A percentile compares a stretch with the other conserved stretches of the same genome.
Evolutionary conservation across 2,888 invertebrate species (phyloP).

Genomic region (Cacoxenus indagator): DNA sequence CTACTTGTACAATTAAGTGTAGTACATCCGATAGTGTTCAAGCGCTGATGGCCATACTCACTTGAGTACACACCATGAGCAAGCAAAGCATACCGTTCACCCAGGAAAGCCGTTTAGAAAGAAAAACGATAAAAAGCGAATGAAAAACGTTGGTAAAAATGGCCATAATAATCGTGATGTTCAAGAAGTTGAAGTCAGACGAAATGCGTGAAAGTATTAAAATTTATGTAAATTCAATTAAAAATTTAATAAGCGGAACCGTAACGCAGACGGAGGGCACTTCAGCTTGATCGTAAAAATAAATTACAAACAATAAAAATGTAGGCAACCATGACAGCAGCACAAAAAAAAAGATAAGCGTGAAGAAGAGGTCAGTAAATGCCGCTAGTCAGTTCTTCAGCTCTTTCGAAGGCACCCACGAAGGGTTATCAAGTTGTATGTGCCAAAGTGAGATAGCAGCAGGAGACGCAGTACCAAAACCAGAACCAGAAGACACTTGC

Average conservation of each 20-base stretch:
- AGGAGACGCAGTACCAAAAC: no score
- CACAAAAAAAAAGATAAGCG: neutral
- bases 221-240: conserved; percentile 65
- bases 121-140: neutral
- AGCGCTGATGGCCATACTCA: no score
- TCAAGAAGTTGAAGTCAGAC: conserved; percentile 5
- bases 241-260: conserved; percentile 62
- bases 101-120: conserved; percentile 1
- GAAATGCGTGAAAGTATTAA: conserved; percentile 40
- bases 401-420: neutral
- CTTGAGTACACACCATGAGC: no score
- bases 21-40: no score
- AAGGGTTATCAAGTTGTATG: neutral
- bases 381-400: neutral
- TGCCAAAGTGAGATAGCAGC: no score
- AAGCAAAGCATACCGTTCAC: neutral
- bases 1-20: no score
- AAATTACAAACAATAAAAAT: conserved; percentile 7
- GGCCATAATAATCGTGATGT: neutral
- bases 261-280: conserved; percentile 37
- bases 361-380: neutral
- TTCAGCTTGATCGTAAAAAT: conserved; percentile 18
- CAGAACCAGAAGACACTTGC: neutral
- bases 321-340: neutral
- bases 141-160: neutral